Conservation (phyloP, 2,888 invertebrate genomes). For the Amiota communis region DNA sequence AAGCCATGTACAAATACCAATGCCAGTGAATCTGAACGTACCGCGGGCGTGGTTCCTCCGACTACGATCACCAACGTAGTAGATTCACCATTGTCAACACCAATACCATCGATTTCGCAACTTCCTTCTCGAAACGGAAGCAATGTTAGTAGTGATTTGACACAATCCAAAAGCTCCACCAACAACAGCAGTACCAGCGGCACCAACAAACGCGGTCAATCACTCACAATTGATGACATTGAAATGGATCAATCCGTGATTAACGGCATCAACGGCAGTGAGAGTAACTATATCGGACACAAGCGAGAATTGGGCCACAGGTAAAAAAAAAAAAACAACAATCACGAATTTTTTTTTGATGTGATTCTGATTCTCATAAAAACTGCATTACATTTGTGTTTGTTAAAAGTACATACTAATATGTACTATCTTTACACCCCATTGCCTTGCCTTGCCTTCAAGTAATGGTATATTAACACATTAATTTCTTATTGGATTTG, state of each 20-base stretch:
- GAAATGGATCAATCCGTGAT: constrained; percentile 67
- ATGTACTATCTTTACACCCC: too few species aligned
- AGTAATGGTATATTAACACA: too few species aligned
- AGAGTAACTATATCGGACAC: constrained; percentile 59
- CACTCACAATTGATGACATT: constrained; percentile 61
- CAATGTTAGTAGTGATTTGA: constrained; percentile 5
- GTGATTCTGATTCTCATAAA: constrained; percentile 38
- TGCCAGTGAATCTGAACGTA: constrained; percentile 10
- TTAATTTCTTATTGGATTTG: too few species aligned
- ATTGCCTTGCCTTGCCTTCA: too few species aligned
- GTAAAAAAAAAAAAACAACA: constrained; percentile 53
- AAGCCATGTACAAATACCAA: not conserved
- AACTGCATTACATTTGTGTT: not conserved
- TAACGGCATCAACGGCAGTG: constrained; percentile 55
- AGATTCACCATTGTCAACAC: not conserved
- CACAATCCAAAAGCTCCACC: constrained; percentile 38
- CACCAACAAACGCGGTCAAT: constrained; percentile 45
- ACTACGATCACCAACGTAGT: not conserved
- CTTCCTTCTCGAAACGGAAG: too few species aligned
- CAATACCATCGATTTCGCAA: too few species aligned
- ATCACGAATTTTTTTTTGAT: not conserved
- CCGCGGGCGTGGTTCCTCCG: constrained; percentile 3
- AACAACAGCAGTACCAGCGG: constrained; percentile 35
- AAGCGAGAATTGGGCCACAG: constrained; percentile 71
- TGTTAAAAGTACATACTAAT: too few species aligned